Evolutionary conservation across 1,140 invertebrate genomes (phyloP).

Genomic region (Papilio aristodemus): DNA sequence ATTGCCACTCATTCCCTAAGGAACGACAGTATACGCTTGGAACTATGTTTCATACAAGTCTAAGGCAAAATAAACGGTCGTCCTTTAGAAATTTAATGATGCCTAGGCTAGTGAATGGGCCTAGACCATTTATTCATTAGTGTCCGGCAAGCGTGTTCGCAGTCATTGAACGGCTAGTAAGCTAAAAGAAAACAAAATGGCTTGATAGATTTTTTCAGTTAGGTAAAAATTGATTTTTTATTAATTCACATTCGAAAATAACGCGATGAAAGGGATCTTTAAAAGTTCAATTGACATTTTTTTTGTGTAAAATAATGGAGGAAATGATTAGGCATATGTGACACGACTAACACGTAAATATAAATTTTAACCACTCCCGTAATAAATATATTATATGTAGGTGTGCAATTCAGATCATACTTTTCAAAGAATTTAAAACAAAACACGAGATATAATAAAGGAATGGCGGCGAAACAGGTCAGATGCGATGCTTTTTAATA

Average conservation of each 20-base stretch:
- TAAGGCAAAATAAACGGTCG: not conserved
- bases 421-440: not conserved
- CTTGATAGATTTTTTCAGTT: too few relatives aligned
- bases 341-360: too few relatives aligned
- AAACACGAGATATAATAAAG: constrained; percentile 8
- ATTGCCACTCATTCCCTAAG: not conserved
- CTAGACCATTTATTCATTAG: not conserved
- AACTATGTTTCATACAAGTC: constrained; percentile 1
- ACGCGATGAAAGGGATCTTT: too few relatives aligned
- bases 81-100: constrained; percentile 26
- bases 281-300: too few relatives aligned
- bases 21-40: not conserved
- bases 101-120: constrained; percentile 7
- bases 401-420: not conserved
- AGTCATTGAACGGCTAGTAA: not conserved
- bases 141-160: not conserved
- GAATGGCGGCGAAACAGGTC: constrained; percentile 4
- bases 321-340: too few relatives aligned
- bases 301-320: too few relatives aligned
- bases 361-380: too few relatives aligned
- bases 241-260: too few relatives aligned
- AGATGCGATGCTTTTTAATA: constrained; percentile 2
- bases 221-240: too few relatives aligned
- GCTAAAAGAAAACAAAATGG: not conserved
- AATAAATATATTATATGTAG: not conserved